Evolutionary conservation across 1,140 invertebrate genomes (phyloP), one percentile per base, ranked within the genome.

Genomic region (Coenobita brevimanus): DNA sequence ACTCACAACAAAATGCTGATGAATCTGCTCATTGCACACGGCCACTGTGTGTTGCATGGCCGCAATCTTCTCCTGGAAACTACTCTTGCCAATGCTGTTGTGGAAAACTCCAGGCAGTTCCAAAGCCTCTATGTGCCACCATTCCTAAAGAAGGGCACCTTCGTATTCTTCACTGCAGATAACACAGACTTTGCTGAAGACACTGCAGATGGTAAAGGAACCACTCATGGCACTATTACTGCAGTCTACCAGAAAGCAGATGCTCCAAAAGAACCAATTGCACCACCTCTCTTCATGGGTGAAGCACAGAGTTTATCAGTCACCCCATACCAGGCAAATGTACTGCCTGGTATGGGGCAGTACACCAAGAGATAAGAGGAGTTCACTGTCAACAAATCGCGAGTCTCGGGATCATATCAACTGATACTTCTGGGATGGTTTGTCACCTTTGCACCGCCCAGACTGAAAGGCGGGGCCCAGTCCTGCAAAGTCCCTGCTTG

Each of bases 151-250:
- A 89, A 89, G 43, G 89, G 38, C 24, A 60, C 60, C 17, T 83
- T 89, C 84, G 76, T 86, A 10, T 83, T 86, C 57, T 89, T 90
- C 50, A 60, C 88, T n/a, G 78, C 60, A 46, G 88, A 89, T 43
- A 89, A 89, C 54, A 89, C 43, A 69, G 60, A 89, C 79, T 89
- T 89, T 84, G 54, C 76, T 13, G 86, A 90, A 57, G 87, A 85
- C 62, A 89, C 88, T 71, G 15, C 78, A 50, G 88, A 89, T 71
- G 76, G 62, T 2, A 86, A 69, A 69, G 50, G 67, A 3, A 82
- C 79, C 73, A 82, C 73, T 21, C 84, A 86, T 64, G 84, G 78
- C 84, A 86, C 78, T 8, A 86, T 86, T 38, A 82, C 36, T 82
- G 84, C 75, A 21, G 84, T 84, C 15, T 86, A 60, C 60, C 84